A percentile compares a stretch with the other conserved stretches of the same genome.
phyloP scores from a whole-genome alignment of 2,113 vertebrate species.

The Nothobranchius furzeri region DNA sequence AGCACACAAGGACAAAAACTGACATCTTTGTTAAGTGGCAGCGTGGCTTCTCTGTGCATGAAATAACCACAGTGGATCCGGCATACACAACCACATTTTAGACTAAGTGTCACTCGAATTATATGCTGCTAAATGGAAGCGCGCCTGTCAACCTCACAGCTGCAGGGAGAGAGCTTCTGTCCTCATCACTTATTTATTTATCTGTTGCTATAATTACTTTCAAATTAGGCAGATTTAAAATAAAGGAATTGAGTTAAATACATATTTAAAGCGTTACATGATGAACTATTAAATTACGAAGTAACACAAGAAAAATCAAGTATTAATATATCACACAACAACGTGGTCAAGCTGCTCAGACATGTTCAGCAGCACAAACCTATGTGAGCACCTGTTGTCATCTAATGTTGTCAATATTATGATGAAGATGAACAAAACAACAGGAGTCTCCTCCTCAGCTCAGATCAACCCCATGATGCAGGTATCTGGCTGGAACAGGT shows the following conservation, averaged over 20 bases:
- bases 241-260: not conserved
- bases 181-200: not conserved
- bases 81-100: conserved; percentile 19
- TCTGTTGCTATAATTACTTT: not conserved
- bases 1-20: conserved; percentile 7
- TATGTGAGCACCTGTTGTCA: too few species aligned
- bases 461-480: too few species aligned
- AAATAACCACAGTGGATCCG: conserved; percentile 22
- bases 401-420: too few species aligned
- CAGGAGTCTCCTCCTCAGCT: too few species aligned
- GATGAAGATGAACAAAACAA: too few species aligned
- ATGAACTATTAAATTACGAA: not conserved
- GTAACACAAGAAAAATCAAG: too few species aligned
- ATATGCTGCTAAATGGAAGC: conserved; percentile 15
- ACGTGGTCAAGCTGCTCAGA: too few species aligned
- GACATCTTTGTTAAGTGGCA: conserved; percentile 1
- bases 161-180: not conserved
- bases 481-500: too few species aligned
- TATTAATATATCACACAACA: too few species aligned
- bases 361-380: too few species aligned
- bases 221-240: not conserved
- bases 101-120: conserved; percentile 34
- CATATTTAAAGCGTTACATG: too few species aligned
- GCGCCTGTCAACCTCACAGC: conserved; percentile 25
- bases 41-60: conserved; percentile 1